A percentile compares a stretch with the other conserved stretches of the same genome.
These are phyloP conservation scores for Papilio dardanus DNA, from an alignment of 1,140 invertebrate species.

Conservation along the genomic window DNA sequence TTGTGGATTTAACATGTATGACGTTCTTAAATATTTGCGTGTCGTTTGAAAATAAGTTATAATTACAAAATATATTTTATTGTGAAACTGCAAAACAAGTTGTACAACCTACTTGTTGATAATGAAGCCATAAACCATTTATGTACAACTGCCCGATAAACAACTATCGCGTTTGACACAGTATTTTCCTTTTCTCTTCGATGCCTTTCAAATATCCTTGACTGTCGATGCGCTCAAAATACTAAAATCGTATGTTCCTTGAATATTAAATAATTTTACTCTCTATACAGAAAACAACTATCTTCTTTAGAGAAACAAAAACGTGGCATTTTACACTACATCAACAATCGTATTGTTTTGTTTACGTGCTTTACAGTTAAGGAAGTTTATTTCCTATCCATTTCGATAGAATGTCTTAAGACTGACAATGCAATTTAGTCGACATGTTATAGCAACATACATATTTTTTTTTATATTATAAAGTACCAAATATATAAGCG, in stretches of 20 bases:
- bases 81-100: background rate
- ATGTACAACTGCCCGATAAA: background rate
- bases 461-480: too few relatives aligned
- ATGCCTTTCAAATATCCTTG: constrained; percentile 16
- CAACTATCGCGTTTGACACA: constrained; percentile 9
- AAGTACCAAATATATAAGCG: too few relatives aligned
- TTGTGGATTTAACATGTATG: too few relatives aligned
- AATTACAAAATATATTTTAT: too few relatives aligned
- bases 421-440: too few relatives aligned
- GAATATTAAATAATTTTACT: constrained; percentile 8
- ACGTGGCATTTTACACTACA: background rate
- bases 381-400: too few relatives aligned
- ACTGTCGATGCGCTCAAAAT: constrained; percentile 17
- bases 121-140: constrained; percentile 15
- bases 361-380: background rate
- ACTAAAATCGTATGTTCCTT: constrained; percentile 13
- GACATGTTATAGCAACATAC: too few relatives aligned
- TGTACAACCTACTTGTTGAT: constrained; percentile 9
- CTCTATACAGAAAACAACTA: background rate
- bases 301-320: background rate
- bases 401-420: too few relatives aligned
- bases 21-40: too few relatives aligned
- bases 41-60: too few relatives aligned
- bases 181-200: constrained; percentile 18
- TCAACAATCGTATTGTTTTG: background rate